These are phyloP conservation scores for Ochropleura leucogaster DNA, from an alignment of 2,888 invertebrate genomes.

Conservation along the genomic window DNA sequence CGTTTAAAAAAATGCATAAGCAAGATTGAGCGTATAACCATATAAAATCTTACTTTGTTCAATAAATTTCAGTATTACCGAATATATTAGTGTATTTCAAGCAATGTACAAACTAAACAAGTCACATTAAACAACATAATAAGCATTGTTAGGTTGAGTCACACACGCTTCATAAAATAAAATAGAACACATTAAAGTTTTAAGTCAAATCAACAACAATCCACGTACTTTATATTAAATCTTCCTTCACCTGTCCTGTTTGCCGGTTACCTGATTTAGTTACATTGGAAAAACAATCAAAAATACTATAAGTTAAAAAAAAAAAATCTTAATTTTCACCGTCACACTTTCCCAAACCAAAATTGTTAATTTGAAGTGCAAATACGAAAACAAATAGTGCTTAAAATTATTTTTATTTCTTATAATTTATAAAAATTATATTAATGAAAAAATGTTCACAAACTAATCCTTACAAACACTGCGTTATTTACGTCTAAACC, in stretches of 20 bases:
- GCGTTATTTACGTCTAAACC: conserved; percentile 25
- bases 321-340: background rate
- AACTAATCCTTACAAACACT: background rate
- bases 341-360: conserved; percentile 43
- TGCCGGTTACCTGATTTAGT: conserved; percentile 12
- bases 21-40: background rate
- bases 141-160: too few species aligned
- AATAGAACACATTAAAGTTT: conserved; percentile 12
- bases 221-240: conserved; percentile 46
- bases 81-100: too few species aligned
- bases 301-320: background rate
- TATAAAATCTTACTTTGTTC: too few species aligned
- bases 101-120: too few species aligned
- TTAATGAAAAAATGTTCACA: conserved; percentile 10
- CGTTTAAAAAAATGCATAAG: background rate
- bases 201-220: conserved; percentile 24
- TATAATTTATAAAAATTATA: conserved; percentile 29
- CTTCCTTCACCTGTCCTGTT: conserved; percentile 25
- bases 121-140: too few species aligned
- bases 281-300: conserved; percentile 10
- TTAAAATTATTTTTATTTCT: conserved; percentile 22
- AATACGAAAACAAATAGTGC: conserved; percentile 18
- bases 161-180: too few species aligned
- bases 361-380: conserved; percentile 45
- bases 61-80: too few species aligned